Conservation (phyloP, 2,797 vertebrate species). For the Phalanger gymnotis region DNA sequence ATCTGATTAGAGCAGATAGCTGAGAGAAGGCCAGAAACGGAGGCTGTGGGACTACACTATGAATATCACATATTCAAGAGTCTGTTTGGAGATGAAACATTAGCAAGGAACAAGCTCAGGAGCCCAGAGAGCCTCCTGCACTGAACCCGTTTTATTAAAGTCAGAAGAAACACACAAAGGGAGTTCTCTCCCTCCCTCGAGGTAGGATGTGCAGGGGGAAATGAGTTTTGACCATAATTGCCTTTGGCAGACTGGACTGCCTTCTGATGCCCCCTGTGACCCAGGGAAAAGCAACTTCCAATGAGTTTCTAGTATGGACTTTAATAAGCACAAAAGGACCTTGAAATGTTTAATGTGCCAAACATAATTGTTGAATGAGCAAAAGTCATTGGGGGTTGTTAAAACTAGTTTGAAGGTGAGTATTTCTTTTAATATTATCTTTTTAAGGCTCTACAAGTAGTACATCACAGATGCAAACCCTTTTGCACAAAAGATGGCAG, state of each 20-base stretch:
- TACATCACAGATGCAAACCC: neutral
- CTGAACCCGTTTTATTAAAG: neutral
- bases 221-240: neutral
- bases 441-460: slow-evolving; percentile 33
- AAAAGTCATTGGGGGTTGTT: neutral
- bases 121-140: neutral
- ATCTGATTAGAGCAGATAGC: neutral
- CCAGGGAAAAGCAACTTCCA: neutral
- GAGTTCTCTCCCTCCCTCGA: neutral
- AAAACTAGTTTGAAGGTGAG: neutral
- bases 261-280: slow-evolving; percentile 8
- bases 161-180: neutral
- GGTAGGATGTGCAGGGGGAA: neutral
- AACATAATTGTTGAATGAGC: neutral
- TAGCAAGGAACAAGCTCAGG: neutral
- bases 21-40: neutral
- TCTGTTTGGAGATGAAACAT: neutral
- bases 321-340: slow-evolving; percentile 47
- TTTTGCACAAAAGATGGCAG: slow-evolving; percentile 52
- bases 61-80: neutral
- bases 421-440: neutral
- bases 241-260: slow-evolving; percentile 12
- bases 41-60: neutral
- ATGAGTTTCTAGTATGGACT: slow-evolving; percentile 21
- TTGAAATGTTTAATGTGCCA: slow-evolving; percentile 32